These are phyloP conservation scores for Heterohyrax brucei DNA, from an alignment of 2,797 vertebrate species.

Conservation along the genomic window DNA sequence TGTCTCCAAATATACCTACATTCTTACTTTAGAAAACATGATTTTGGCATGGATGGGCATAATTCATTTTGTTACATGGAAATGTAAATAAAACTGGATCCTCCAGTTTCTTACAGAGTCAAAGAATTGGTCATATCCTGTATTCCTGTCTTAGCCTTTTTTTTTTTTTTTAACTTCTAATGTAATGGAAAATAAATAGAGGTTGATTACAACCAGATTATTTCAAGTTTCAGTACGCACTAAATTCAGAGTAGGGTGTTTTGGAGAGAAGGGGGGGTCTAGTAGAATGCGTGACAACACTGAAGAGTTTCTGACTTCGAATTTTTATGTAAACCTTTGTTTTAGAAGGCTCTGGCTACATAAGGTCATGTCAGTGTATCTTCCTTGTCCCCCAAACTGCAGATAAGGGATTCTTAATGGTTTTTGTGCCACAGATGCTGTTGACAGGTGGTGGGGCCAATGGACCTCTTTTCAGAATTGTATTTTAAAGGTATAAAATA, in stretches of 20 bases:
- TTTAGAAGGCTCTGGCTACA: neutral
- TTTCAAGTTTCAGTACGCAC: neutral
- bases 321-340: neutral
- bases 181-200: slow-evolving; percentile 56
- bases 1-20: slow-evolving; percentile 9
- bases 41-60: slow-evolving; percentile 61
- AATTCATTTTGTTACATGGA: slow-evolving; percentile 62
- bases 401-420: slow-evolving; percentile 1
- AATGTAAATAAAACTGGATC: slow-evolving; percentile 66
- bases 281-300: neutral
- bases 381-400: neutral
- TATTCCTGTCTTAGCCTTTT: neutral
- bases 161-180: neutral
- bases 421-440: neutral
- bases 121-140: slow-evolving; percentile 27
- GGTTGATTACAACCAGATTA: neutral
- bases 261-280: neutral
- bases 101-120: slow-evolving; percentile 19
- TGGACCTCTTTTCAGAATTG: slow-evolving; percentile 25
- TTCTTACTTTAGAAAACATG: slow-evolving; percentile 44
- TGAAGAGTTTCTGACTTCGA: slow-evolving; percentile 51
- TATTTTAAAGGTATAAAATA: slow-evolving; percentile 48
- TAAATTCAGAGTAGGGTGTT: slow-evolving; percentile 28
- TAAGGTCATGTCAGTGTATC: slow-evolving; percentile 30
- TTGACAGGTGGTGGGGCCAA: neutral